Evolutionary conservation across 2,113 vertebrate genomes (phyloP), one percentile per base, ranked within the genome.

Genomic region (Upupa epops): DNA sequence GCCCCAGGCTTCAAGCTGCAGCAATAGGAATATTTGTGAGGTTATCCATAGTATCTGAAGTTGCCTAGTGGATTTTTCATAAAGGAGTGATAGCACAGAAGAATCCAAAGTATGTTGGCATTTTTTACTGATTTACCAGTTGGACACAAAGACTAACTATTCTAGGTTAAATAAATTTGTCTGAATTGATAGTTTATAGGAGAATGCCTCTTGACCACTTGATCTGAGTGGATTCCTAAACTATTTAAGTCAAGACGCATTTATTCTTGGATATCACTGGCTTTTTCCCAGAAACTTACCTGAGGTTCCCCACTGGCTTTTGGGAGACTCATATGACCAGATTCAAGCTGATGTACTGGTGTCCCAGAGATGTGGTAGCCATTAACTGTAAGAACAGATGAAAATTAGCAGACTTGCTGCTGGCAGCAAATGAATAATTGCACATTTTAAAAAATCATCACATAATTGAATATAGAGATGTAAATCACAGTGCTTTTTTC

Each of bases 291-390:
- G 31, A 15, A 74, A 52, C 96, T 96, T 98, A 99, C 99, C 98
- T 99, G 99, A 90, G 96, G 95, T 65, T 99, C 99, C 69, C 96
- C 96, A 88, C 97, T 98, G 96, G 97, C 65, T 97, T 98, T 99
- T 90, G 97, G 97, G 89, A 98, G 95, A 95, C 97, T 97, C 89
- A 97, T 97, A 90, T 99, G 98, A 17, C 97, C 94, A 42, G 97
- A 95, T 49, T 99, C 98, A 10, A 96, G 92, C 72, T 98, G 98
- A 97, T 98, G 98, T 60, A 97, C 95, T 4, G 98, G 98, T 34
- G 98, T 98, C 29, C 98, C 98, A 84, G 98, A 97, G 14, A 97
- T 96, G 96, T 99, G 98, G 97, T 99, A 99, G 95, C 99, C 99
- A 96, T 99, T 99, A 96, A 99, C 99, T 99, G 97, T 11, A 89